Base-by-base conservation (phyloP, 2,113 vertebrate genomes). In the Saguinus imperator region DNA sequence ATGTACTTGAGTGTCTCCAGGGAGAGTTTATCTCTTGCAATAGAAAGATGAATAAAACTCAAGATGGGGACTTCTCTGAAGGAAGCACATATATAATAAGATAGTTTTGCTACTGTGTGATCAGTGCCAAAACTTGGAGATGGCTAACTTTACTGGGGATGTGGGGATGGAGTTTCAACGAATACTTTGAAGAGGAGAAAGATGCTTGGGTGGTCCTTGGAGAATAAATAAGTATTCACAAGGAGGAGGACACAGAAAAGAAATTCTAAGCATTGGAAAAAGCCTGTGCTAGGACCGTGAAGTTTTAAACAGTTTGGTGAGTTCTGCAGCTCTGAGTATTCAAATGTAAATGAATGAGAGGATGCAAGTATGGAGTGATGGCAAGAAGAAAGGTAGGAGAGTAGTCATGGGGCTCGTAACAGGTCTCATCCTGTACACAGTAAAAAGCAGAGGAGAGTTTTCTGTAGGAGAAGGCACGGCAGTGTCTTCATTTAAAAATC, bases 331-430 rank as follows among this genome's bases (percentile, higher is more conserved):
- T 43, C 68, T n/a, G 58, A 89, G 8, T 72, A 6, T 61, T 21
- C 57, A 40, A 68, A 55, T 14, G 4, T 66, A 35, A 16, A 20
- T 70, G n/a, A 45, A 18, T 58, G 37, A n/a, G 37, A 91, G 32
- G 37, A 35, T 16, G 18, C n/a, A 32, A 27, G 12, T 40, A 21
- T 40, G 35, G 3, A 14, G 27, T 18, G 72, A 52, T 17, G 21
- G 52, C 1, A 32, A 32, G 57, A 73, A 18, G 20, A 48, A 12
- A 70, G 23, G 45, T 66, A 6, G 5, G 20, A 83, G 43, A 89
- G 35, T 13, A 50, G 11, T 45, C 27, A 6, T 0, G 0, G 0
- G 13, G 3, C 23, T 0, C 5, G 0, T 13, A 21, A 43, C 27
- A 20, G 43, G 14, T 29, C 45, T 75, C 25, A 43, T 77, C 82